These are phyloP conservation scores for Gortyna flavago DNA, from an alignment of 2,888 invertebrate species.

Conservation along the genomic window DNA sequence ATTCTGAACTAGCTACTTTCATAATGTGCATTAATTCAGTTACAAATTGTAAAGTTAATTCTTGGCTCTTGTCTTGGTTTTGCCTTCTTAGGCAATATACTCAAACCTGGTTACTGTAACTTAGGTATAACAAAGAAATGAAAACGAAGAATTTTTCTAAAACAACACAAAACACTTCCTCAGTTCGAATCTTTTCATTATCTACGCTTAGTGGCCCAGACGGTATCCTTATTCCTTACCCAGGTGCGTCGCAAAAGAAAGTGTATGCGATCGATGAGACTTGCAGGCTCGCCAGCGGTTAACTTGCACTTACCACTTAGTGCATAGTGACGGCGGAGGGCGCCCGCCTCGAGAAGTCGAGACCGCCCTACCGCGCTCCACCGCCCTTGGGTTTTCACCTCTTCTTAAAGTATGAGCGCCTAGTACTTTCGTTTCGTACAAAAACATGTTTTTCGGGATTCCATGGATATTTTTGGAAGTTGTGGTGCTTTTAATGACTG, in stretches of 20 bases:
- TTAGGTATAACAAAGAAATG: background rate
- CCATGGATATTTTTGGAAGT: constrained; percentile 49
- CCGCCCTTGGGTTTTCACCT: constrained; percentile 68
- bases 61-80: too few species aligned
- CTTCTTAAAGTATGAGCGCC: constrained; percentile 66
- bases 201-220: constrained; percentile 38
- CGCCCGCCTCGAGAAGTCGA: constrained; percentile 78
- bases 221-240: constrained; percentile 55
- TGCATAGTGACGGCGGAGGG: constrained; percentile 81
- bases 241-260: constrained; percentile 74
- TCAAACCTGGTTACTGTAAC: background rate
- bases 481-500: constrained; percentile 37
- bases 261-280: constrained; percentile 82
- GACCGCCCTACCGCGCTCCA: constrained; percentile 64
- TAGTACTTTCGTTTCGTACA: constrained; percentile 65
- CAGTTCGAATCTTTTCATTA: constrained; percentile 10
- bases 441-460: constrained; percentile 43
- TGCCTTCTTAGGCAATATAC: too few species aligned
- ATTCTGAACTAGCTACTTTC: background rate
- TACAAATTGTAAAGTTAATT: background rate
- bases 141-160: background rate
- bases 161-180: background rate
- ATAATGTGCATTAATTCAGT: background rate
- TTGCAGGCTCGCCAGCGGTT: constrained; percentile 71
- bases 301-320: constrained; percentile 85